Conservation (phyloP, 2,888 invertebrate genomes). For the Euplagia quadripunctaria region DNA sequence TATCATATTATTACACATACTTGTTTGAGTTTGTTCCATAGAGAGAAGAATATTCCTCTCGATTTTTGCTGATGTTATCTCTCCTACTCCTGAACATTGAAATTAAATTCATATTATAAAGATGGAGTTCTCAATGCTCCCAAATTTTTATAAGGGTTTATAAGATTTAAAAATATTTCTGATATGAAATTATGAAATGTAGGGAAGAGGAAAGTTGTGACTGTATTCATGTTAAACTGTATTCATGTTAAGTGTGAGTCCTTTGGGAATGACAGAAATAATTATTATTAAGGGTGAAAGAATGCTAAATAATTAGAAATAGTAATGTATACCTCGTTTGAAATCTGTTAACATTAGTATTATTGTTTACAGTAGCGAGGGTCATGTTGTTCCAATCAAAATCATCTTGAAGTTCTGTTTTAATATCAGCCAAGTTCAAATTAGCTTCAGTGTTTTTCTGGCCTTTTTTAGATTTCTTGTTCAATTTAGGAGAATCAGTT, state of each 20-base stretch:
- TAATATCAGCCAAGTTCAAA: conserved; percentile 77
- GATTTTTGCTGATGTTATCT: conserved; percentile 81
- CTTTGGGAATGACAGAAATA: background rate
- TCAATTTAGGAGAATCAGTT: conserved; percentile 52
- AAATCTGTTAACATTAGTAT: conserved; percentile 74
- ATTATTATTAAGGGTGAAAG: background rate
- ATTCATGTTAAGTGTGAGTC: background rate
- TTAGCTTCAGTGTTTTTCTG: conserved; percentile 59
- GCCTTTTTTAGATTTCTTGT: conserved; percentile 72
- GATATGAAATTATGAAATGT: background rate
- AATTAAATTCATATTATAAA: conserved; percentile 43
- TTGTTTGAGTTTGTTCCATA: conserved; percentile 82
- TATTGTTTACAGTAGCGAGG: conserved; percentile 80
- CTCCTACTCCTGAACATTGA: conserved; percentile 82
- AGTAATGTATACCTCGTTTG: conserved; percentile 70
- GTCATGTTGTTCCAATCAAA: conserved; percentile 84
- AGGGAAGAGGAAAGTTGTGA: background rate
- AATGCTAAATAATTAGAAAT: background rate
- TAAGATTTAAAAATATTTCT: no score
- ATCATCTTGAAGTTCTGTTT: conserved; percentile 84
- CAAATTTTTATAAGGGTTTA: background rate
- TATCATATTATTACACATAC: conserved; percentile 73
- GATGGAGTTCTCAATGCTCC: background rate
- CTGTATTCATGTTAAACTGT: background rate
- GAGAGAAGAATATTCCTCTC: conserved; percentile 78